Evolutionary conservation across 1,140 invertebrate species (phyloP).

Genomic region (Pseudomyrmex gracilis): DNA sequence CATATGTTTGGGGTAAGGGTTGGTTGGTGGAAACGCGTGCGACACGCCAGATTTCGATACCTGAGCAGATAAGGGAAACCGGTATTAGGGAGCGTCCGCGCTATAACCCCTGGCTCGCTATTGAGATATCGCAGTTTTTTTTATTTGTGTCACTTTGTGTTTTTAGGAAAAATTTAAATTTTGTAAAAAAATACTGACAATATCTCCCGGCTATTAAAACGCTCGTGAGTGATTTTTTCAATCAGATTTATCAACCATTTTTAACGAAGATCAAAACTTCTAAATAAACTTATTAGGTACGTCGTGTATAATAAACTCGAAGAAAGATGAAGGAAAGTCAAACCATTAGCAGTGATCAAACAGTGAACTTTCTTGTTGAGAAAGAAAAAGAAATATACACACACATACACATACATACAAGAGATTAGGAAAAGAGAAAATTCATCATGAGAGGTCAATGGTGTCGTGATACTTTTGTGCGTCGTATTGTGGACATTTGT

Average conservation of each 20-base stretch:
- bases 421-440: constrained; percentile 37
- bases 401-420: no score
- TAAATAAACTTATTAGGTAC: no score
- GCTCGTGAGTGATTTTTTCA: no score
- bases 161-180: constrained; percentile 4
- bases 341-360: no score
- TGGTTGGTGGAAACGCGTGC: constrained; percentile 76
- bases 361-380: not conserved
- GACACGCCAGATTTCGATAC: constrained; percentile 80
- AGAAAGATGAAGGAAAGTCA: no score
- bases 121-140: constrained; percentile 73
- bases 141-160: constrained; percentile 50
- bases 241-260: no score
- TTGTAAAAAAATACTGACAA: not conserved
- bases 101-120: constrained; percentile 48
- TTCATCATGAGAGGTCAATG: constrained; percentile 69
- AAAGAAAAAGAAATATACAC: not conserved
- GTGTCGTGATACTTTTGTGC: constrained; percentile 33
- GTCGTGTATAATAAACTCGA: no score
- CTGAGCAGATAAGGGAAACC: constrained; percentile 78
- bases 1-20: constrained; percentile 40
- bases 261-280: no score
- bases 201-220: no score
- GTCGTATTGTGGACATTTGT: constrained; percentile 50
- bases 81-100: constrained; percentile 70